phyloP scores from a whole-genome alignment of 2,797 vertebrate genomes.

The Pseudomugil tenellus region DNA sequence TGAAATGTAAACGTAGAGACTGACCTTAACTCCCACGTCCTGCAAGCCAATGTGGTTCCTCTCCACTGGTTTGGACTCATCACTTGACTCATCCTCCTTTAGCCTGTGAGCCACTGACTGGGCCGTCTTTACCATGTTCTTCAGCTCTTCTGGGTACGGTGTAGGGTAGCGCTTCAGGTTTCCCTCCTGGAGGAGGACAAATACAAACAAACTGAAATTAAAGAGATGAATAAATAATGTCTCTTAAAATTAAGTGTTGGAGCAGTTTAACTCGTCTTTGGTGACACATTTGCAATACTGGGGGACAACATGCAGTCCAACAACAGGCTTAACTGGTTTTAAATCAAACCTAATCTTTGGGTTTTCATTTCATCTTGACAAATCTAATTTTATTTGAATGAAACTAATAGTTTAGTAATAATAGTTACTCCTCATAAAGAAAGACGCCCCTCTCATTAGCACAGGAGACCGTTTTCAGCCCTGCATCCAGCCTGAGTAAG shows the following conservation, averaged over 20 bases:
- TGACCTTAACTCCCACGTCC: constrained; percentile 91
- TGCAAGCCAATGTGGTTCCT: constrained; percentile 87
- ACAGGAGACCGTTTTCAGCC: background rate
- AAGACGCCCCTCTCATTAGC: too few relatives aligned
- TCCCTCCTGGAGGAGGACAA: constrained; percentile 85
- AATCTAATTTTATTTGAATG: background rate
- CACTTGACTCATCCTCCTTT: constrained; percentile 91
- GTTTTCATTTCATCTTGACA: background rate
- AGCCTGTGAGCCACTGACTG: constrained; percentile 96
- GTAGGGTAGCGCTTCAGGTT: constrained; percentile 98
- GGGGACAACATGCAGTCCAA: background rate
- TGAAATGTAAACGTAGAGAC: constrained; percentile 1
- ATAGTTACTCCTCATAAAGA: too few relatives aligned
- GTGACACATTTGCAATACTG: background rate
- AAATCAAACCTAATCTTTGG: background rate
- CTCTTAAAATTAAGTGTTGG: background rate
- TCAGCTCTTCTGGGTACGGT: constrained; percentile 97
- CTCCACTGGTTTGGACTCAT: constrained; percentile 85
- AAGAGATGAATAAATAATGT: background rate
- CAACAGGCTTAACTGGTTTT: background rate
- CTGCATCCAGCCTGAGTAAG: too few relatives aligned
- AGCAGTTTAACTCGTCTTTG: background rate
- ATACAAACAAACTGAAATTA: constrained; percentile 3
- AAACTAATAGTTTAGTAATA: background rate
- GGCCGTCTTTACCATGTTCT: constrained; percentile 99